These are phyloP conservation scores for Crotalus tigris DNA, from an alignment of 2,113 vertebrate genomes.

Conservation along the genomic window DNA sequence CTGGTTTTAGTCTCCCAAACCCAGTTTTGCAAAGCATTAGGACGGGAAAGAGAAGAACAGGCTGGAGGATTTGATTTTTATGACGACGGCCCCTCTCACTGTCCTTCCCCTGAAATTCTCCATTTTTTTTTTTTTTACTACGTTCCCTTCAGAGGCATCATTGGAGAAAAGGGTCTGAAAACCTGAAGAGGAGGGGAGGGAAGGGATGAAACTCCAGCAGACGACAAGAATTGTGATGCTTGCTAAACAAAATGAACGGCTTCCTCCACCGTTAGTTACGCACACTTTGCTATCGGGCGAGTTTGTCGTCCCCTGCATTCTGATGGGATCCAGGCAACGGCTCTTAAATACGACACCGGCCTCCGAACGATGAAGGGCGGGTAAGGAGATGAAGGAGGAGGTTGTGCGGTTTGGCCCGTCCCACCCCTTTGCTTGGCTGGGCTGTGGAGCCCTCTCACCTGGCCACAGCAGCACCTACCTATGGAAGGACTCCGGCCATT, in stretches of 20 bases:
- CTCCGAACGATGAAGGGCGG: constrained; percentile 4
- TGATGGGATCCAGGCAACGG: background rate
- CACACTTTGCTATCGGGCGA: background rate
- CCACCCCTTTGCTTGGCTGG: constrained; percentile 38
- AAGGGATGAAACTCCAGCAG: background rate
- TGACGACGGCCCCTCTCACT: background rate
- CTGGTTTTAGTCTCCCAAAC: background rate
- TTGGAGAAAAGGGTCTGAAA: background rate
- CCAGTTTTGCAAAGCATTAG: background rate
- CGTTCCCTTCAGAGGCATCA: background rate
- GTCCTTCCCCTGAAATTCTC: background rate
- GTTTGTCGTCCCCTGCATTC: background rate
- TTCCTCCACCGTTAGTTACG: background rate
- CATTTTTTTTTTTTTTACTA: background rate
- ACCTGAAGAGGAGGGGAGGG: background rate
- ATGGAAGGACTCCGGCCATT: constrained; percentile 39
- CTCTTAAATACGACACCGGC: background rate
- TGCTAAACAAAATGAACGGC: background rate
- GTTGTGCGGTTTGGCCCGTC: constrained; percentile 17
- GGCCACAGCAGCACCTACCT: constrained; percentile 51
- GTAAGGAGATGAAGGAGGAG: background rate
- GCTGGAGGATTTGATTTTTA: background rate
- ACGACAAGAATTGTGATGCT: background rate
- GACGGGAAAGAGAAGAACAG: background rate
- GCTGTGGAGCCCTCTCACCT: constrained; percentile 1